Conservation (phyloP, 2,888 invertebrate genomes). For the Cosmorhoe ocellata region DNA sequence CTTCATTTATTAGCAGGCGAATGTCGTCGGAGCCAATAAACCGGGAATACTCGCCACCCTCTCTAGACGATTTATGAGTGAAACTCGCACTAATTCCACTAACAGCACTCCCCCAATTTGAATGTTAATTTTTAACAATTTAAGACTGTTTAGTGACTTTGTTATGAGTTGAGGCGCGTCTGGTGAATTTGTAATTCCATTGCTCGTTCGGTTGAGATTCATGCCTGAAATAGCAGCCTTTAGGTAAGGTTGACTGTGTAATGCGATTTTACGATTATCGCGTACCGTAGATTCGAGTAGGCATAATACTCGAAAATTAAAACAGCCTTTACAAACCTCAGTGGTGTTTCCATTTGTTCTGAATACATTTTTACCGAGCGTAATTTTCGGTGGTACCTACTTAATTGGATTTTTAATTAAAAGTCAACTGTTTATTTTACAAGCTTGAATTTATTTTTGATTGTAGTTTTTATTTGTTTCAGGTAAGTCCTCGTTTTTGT, state of each 20-base stretch:
- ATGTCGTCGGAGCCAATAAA: conserved; percentile 76
- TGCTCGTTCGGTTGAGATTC: conserved; percentile 57
- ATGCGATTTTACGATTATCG: conserved; percentile 55
- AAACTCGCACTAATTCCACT: conserved; percentile 78
- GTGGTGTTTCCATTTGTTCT: conserved; percentile 18
- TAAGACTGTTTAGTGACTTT: conserved; percentile 71
- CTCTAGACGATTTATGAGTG: conserved; percentile 76
- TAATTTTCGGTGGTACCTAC: conserved; percentile 5
- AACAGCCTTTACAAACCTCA: conserved; percentile 28
- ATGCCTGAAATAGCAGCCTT: conserved; percentile 46
- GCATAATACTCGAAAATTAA: conserved; percentile 38
- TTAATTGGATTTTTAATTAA: conserved; percentile 13
- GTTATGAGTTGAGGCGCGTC: conserved; percentile 61
- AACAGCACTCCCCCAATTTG: conserved; percentile 76
- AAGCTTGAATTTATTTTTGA: conserved; percentile 34
- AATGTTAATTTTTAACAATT: conserved; percentile 81
- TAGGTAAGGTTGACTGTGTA: conserved; percentile 50
- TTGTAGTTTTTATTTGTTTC: conserved; percentile 37
- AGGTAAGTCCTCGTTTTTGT: conserved; percentile 36
- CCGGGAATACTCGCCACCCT: conserved; percentile 66
- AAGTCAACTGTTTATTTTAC: conserved; percentile 23
- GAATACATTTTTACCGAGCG: conserved; percentile 13
- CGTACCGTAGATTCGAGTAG: conserved; percentile 41
- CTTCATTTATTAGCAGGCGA: conserved; percentile 78
- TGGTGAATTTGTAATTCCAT: conserved; percentile 55